Evolutionary conservation across 2,888 invertebrate genomes (phyloP), one percentile per base, ranked within the genome.

Genomic region (Allophyes oxyacanthae): DNA sequence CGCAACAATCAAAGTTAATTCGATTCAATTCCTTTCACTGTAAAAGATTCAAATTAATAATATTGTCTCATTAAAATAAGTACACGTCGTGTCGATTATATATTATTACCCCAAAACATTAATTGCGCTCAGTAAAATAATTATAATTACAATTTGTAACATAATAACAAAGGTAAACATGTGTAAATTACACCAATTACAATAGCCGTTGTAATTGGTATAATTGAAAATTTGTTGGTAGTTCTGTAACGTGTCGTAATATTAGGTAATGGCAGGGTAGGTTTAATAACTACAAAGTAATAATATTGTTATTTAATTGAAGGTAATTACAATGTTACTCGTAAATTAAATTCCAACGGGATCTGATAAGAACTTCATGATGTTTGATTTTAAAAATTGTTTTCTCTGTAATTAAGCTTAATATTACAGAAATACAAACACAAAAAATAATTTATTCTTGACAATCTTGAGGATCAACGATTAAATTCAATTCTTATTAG

Each of bases 201-300:
- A 54, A 44, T 57, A 48, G 45, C 60, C 49, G 20, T 42, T 63
- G 55, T 72, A 55, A 61, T 75, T 72, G 53, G 32, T 63, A 38
- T 63, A 74, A 72, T 69, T 65, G 52, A 63, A 72, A 66, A 75
- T 66, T 69, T 61, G 68, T 64, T 59, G 37, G 55, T 60, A 62
- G 59, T 61, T 60, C 41, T 56, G 65, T 64, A 72, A 65, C 48
- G 60, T 71, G 68, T 71, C 52, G 61, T 60, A 58, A 57, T 57
- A 64, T 65, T 64, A 50, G 63, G 59, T 65, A 66, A 65, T 57
- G 11, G 51, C 20, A 32, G 68, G 61, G 62, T 62, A 64, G 34
- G 33, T 46, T 9, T 64, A 64, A 62, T 60, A 41, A 60, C 51
- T 46, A 65, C 42, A 42, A n/a, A 40, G 37, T 50, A 46, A 60